A percentile compares a stretch with the other conserved stretches of the same genome.
Evolutionary conservation across 2,888 invertebrate genomes (phyloP).

Genomic region (Drosophila sordidapex): DNA sequence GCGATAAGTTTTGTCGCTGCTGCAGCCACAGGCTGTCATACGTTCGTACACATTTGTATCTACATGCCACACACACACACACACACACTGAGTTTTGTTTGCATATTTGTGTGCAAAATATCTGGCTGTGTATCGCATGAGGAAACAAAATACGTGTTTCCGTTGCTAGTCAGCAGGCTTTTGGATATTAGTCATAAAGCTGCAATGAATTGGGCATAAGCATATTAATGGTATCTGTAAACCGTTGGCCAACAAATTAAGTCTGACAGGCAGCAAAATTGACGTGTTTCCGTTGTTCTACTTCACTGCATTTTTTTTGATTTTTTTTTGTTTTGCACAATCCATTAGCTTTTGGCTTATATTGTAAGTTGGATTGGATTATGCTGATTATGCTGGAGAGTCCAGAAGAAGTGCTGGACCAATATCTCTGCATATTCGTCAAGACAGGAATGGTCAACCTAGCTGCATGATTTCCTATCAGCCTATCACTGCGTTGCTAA

Average conservation of each 20-base stretch:
- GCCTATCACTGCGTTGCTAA: neutral
- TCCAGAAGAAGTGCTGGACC: neutral
- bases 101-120: slow-evolving; percentile 46
- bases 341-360: neutral
- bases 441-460: neutral
- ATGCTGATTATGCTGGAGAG: neutral
- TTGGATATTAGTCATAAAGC: slow-evolving; percentile 73
- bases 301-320: neutral
- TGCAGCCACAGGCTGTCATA: slow-evolving; percentile 24
- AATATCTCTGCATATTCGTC: neutral
- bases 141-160: slow-evolving; percentile 54
- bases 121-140: slow-evolving; percentile 33
- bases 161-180: slow-evolving; percentile 46
- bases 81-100: slow-evolving; percentile 36
- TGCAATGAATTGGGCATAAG: slow-evolving; percentile 56
- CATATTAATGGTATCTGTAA: slow-evolving; percentile 59
- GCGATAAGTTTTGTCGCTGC: slow-evolving; percentile 72
- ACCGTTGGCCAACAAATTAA: slow-evolving; percentile 37
- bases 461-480: neutral
- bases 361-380: neutral
- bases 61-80: neutral
- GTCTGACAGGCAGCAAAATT: slow-evolving; percentile 12
- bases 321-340: neutral
- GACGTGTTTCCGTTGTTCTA: neutral
- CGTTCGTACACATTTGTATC: slow-evolving; percentile 20